A percentile compares a stretch with the other conserved stretches of the same genome.
phyloP scores from a whole-genome alignment of 2,888 invertebrate genomes.

The Entomobrya proxima region DNA sequence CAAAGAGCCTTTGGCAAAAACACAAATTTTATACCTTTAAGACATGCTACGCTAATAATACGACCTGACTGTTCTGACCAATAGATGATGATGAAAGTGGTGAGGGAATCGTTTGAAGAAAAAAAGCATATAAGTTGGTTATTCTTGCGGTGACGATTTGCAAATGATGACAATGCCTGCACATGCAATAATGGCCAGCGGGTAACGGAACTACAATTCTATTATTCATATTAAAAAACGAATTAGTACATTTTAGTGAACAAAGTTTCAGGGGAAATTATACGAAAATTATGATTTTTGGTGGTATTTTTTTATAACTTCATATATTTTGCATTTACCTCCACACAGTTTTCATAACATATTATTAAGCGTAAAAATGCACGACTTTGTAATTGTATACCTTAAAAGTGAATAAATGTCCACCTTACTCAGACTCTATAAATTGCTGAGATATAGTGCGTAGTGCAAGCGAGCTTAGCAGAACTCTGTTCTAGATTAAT shows the following conservation, averaged over 20 bases:
- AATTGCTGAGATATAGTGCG: too few relatives aligned
- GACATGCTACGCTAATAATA: conserved; percentile 42
- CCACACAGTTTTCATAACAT: background rate
- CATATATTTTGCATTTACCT: background rate
- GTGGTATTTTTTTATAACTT: background rate
- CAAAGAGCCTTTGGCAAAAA: conserved; percentile 47
- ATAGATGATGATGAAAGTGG: background rate
- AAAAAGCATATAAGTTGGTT: background rate
- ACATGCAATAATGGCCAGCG: background rate
- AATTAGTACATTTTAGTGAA: conserved; percentile 29
- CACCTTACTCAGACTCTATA: background rate
- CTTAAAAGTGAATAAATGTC: background rate
- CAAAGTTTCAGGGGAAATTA: background rate
- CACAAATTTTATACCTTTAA: conserved; percentile 32
- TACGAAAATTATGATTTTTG: conserved; percentile 7
- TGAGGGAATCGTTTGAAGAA: background rate
- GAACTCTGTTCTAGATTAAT: too few relatives aligned
- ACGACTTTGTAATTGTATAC: conserved; percentile 8
- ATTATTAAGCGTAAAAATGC: background rate
- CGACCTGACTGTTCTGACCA: background rate
- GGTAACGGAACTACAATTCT: background rate
- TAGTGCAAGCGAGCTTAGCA: too few relatives aligned
- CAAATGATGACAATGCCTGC: background rate
- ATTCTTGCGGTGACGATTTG: background rate
- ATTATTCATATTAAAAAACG: conserved; percentile 3